Conservation (phyloP, 1,140 invertebrate species). For the Anoplolepis gracilipes region DNA sequence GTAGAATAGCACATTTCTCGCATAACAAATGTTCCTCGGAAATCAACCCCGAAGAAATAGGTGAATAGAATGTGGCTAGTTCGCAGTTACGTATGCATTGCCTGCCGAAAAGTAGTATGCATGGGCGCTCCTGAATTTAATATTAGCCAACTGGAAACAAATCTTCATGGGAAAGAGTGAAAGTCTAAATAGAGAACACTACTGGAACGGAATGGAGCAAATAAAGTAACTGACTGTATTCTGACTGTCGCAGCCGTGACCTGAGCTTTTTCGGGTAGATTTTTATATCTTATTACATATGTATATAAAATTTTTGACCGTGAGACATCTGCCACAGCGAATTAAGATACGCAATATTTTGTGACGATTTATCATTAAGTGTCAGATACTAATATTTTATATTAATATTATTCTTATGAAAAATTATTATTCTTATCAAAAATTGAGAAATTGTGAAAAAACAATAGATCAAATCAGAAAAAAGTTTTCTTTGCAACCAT, state of each 20-base stretch:
- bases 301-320: not conserved
- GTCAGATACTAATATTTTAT: not conserved
- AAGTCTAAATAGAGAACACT: not conserved
- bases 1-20: not conserved
- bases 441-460: not conserved
- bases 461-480: not conserved
- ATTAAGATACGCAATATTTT: not conserved
- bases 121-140: constrained; percentile 60
- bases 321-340: not conserved
- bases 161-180: constrained; percentile 23
- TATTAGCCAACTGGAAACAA: constrained; percentile 64
- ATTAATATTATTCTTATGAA: not conserved
- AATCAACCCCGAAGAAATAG: not conserved
- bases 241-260: constrained; percentile 6
- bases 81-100: constrained; percentile 68
- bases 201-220: not conserved
- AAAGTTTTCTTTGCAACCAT: not conserved
- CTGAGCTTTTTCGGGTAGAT: too few species aligned
- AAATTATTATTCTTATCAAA: too few species aligned
- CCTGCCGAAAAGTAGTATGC: constrained; percentile 50
- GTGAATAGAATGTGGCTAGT: constrained; percentile 7
- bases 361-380: not conserved
- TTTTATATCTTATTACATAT: too few species aligned
- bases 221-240: constrained; percentile 37
- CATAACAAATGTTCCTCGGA: not conserved